Evolutionary conservation across 1,140 invertebrate species (phyloP).

Genomic region (Prorops nasuta): DNA sequence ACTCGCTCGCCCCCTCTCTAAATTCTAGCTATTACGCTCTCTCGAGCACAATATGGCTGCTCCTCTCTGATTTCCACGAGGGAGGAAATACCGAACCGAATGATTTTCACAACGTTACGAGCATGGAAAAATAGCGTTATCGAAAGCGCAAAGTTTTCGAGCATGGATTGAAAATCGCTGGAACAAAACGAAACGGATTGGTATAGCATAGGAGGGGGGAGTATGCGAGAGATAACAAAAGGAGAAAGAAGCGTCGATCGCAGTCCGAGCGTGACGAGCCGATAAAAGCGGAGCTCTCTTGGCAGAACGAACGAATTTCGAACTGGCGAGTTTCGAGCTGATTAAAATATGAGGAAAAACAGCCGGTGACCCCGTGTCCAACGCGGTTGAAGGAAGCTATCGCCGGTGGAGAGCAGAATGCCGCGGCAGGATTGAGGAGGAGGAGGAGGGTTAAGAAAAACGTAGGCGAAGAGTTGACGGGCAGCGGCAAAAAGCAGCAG

Average conservation of each 20-base stretch:
- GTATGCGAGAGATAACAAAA: constrained; percentile 8
- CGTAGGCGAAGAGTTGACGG: not conserved
- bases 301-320: no score
- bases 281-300: constrained; percentile 38
- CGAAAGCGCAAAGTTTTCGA: constrained; percentile 12
- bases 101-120: constrained; percentile 15
- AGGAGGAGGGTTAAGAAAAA: constrained; percentile 1
- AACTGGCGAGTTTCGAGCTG: no score
- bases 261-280: constrained; percentile 43
- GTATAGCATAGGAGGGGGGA: not conserved
- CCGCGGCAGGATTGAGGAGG: not conserved
- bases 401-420: not conserved
- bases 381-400: constrained; percentile 9
- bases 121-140: constrained; percentile 24
- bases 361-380: no score
- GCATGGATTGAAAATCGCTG: constrained; percentile 23
- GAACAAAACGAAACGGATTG: constrained; percentile 16
- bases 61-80: no score
- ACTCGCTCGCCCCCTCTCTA: constrained; percentile 11
- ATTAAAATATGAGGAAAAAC: no score
- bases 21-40: not conserved
- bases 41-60: constrained; percentile 16
- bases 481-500: not conserved
- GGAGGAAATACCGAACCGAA: not conserved
- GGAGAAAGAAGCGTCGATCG: constrained; percentile 44